A percentile compares a stretch with the other conserved stretches of the same genome.
Conservation (phyloP, 2,888 invertebrate genomes). For the Drosophila sordidula region DNA sequence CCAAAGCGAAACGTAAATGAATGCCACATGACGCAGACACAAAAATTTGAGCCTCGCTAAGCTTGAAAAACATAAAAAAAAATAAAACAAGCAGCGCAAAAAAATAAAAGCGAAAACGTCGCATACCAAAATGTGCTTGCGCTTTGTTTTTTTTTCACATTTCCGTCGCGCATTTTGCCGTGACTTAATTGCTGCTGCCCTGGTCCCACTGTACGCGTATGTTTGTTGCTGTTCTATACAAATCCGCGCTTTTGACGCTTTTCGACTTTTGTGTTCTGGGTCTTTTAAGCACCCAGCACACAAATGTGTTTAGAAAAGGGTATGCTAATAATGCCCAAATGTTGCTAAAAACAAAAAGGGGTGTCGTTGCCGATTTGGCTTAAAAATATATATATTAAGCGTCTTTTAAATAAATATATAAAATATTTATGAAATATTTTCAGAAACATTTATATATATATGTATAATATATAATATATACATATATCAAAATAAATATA, state of each 20-base stretch:
- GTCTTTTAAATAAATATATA: no score
- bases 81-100: constrained; percentile 1
- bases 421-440: no score
- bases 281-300: constrained; percentile 47
- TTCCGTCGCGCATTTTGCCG: constrained; percentile 75
- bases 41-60: constrained; percentile 59
- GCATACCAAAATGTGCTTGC: constrained; percentile 53
- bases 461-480: no score
- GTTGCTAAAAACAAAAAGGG: not conserved
- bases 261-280: constrained; percentile 66
- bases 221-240: constrained; percentile 35
- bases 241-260: constrained; percentile 73
- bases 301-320: constrained; percentile 19
- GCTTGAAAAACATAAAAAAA: constrained; percentile 38
- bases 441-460: no score
- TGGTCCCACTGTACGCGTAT: constrained; percentile 5
- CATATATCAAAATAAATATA: no score
- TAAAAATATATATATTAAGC: not conserved
- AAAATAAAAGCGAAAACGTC: constrained; percentile 42
- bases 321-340: constrained; percentile 9
- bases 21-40: constrained; percentile 74
- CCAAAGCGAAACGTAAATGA: constrained; percentile 61
- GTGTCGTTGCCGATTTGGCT: not conserved
- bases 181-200: constrained; percentile 70
- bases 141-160: constrained; percentile 67